phyloP scores from a whole-genome alignment of 2,113 vertebrate genomes.

The Dipodomys stephensi region DNA sequence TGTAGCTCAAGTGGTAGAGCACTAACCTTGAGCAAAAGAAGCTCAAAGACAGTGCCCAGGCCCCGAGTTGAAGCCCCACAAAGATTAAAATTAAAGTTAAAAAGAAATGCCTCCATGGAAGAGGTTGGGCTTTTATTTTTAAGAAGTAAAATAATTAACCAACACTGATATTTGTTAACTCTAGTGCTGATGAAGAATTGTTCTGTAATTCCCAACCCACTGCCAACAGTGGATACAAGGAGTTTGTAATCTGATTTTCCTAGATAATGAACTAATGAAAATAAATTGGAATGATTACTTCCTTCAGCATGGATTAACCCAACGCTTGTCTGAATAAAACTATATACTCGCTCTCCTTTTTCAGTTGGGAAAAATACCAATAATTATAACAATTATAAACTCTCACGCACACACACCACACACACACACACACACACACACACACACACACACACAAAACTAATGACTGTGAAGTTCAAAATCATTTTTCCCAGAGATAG shows the following conservation, averaged over 20 bases:
- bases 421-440: no score
- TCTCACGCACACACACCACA: neutral
- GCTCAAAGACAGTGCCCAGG: no score
- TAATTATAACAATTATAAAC: neutral
- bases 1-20: no score
- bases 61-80: no score
- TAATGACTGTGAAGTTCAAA: neutral
- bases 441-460: no score
- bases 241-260: conserved; percentile 53
- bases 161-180: conserved; percentile 18
- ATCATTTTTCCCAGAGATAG: neutral
- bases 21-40: no score
- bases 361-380: neutral
- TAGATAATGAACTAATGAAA: conserved; percentile 44
- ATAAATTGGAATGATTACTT: conserved; percentile 63
- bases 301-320: conserved; percentile 35
- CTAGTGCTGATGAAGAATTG: neutral
- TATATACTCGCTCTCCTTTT: neutral
- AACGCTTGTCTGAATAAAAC: no score
- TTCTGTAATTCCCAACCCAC: conserved; percentile 36
- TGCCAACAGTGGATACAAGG: neutral
- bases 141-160: neutral
- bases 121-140: neutral
- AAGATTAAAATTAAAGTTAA: no score
- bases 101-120: neutral